These are phyloP conservation scores for Drosophila niveifrons DNA, from an alignment of 2,888 invertebrate species.

Conservation along the genomic window DNA sequence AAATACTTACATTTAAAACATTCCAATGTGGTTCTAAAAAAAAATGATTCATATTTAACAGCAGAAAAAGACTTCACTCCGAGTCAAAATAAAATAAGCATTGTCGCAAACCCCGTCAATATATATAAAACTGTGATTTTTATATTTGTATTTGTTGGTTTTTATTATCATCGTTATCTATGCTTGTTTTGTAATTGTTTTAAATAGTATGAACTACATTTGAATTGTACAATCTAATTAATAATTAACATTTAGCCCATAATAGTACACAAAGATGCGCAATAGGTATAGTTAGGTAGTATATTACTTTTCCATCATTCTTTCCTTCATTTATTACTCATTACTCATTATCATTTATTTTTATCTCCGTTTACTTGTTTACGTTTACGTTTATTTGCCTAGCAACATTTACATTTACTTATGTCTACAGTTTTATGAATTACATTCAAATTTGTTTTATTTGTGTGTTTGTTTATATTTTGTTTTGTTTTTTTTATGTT, in stretches of 20 bases:
- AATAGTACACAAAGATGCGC: slow-evolving; percentile 72
- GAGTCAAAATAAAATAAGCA: no score
- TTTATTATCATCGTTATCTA: slow-evolving; percentile 60
- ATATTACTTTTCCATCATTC: slow-evolving; percentile 32
- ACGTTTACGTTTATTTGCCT: slow-evolving; percentile 62
- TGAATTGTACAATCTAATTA: slow-evolving; percentile 78
- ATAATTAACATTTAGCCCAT: slow-evolving; percentile 80
- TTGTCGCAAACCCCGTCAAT: not conserved
- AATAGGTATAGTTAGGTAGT: slow-evolving; percentile 38
- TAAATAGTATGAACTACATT: slow-evolving; percentile 79
- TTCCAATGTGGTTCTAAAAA: no score
- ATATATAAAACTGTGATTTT: not conserved
- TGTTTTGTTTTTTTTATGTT: slow-evolving; percentile 9
- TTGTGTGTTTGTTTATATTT: slow-evolving; percentile 10
- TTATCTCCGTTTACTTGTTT: slow-evolving; percentile 34
- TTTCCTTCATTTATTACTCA: slow-evolving; percentile 8
- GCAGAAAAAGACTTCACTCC: no score
- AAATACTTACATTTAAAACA: no score
- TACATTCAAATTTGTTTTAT: slow-evolving; percentile 68
- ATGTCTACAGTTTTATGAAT: slow-evolving; percentile 63
- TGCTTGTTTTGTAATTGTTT: slow-evolving; percentile 53
- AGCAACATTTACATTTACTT: slow-evolving; percentile 77
- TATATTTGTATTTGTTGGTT: slow-evolving; percentile 34
- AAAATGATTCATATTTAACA: no score
- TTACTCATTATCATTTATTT: slow-evolving; percentile 28